Conservation (phyloP, 1,140 invertebrate genomes). For the Drosophila subpulchrella region DNA sequence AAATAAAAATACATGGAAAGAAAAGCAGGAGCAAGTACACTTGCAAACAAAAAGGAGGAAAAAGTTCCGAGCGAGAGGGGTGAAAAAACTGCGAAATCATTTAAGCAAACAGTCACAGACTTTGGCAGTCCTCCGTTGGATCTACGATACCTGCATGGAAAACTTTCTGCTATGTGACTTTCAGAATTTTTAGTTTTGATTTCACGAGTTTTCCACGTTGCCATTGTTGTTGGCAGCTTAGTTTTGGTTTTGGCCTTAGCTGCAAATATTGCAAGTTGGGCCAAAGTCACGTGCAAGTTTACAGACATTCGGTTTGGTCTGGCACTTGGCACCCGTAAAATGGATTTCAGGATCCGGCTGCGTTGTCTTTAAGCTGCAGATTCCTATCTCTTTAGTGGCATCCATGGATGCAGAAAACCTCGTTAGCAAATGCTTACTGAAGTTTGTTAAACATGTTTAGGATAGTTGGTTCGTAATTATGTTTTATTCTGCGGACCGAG, state of each 20-base stretch:
- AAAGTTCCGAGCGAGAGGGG: constrained; percentile 21
- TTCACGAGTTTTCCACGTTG: constrained; percentile 53
- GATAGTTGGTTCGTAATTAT: not conserved
- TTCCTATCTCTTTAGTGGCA: not conserved
- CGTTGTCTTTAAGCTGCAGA: constrained; percentile 25
- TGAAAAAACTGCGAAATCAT: constrained; percentile 71
- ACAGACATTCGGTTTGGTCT: constrained; percentile 70
- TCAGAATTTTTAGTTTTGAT: constrained; percentile 83
- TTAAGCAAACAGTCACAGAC: constrained; percentile 81
- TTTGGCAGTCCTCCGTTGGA: constrained; percentile 67
- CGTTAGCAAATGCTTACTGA: not conserved
- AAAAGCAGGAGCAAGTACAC: constrained; percentile 23
- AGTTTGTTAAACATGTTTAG: not conserved
- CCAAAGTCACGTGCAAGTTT: constrained; percentile 81
- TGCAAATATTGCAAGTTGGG: constrained; percentile 74
- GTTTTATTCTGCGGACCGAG: too few species aligned
- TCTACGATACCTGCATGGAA: constrained; percentile 51
- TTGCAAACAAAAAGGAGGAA: constrained; percentile 36
- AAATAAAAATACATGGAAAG: constrained; percentile 1
- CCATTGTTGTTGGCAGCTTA: constrained; percentile 63
- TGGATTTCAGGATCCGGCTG: constrained; percentile 22
- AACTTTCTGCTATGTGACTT: constrained; percentile 79
- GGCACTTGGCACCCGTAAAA: constrained; percentile 43
- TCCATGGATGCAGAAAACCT: not conserved
- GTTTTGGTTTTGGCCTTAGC: constrained; percentile 58